Conservation (phyloP, 2,797 vertebrate species). For the Phataginus tricuspis region DNA sequence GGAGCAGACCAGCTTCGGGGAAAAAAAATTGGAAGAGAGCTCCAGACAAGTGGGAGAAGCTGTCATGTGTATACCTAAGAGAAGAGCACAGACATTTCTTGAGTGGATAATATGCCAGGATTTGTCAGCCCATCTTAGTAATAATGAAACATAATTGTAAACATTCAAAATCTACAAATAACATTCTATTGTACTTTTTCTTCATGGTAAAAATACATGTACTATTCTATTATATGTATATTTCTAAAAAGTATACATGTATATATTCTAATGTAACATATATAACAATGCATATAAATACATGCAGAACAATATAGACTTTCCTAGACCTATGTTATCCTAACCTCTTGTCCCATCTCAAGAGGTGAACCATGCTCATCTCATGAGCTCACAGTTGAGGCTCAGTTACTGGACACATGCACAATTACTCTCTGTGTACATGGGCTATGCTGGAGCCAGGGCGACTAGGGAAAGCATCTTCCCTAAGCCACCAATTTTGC, state of each 20-base stretch:
- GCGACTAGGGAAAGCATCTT: neutral
- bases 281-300: neutral
- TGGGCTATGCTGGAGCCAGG: neutral
- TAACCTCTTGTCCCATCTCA: neutral
- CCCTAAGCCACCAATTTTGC: neutral
- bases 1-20: neutral
- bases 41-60: neutral
- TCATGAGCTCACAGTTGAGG: neutral
- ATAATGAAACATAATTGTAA: neutral
- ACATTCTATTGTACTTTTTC: neutral
- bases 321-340: neutral
- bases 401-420: neutral
- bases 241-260: neutral
- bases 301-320: neutral
- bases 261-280: neutral
- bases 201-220: neutral
- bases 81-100: neutral
- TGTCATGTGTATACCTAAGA: accelerated
- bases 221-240: neutral
- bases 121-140: neutral
- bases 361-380: neutral
- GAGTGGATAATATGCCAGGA: neutral
- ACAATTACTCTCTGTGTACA: neutral
- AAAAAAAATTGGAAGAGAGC: neutral
- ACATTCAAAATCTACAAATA: neutral